Evolutionary conservation across 64 coral and sea anemone species (phyloP).

Genomic region (Pocillopora verrucosa): DNA sequence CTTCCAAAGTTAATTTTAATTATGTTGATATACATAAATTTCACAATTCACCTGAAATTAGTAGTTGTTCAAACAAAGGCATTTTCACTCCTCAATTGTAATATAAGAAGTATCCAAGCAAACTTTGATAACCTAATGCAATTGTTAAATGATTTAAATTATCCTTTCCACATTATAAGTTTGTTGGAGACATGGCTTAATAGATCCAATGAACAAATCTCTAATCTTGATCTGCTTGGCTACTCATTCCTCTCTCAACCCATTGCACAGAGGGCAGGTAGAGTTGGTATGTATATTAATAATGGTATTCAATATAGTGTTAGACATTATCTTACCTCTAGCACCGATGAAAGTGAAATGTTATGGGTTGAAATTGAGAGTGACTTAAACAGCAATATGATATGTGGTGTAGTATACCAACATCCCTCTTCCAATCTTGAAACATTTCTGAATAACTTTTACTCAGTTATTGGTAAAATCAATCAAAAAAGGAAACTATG

Average conservation of each 20-base stretch:
- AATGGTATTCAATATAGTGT: conserved; percentile 18
- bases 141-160: conserved; percentile 40
- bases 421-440: conserved; percentile 48
- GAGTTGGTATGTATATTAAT: conserved; percentile 47
- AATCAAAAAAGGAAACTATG: conserved; percentile 31
- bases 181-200: conserved; percentile 63
- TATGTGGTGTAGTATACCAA: conserved; percentile 44
- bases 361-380: conserved; percentile 49
- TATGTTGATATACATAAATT: conserved; percentile 19
- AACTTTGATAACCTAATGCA: conserved; percentile 46
- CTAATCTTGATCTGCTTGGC: conserved; percentile 30
- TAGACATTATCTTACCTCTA: conserved; percentile 4
- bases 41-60: conserved; percentile 6
- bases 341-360: conserved; percentile 35
- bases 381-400: conserved; percentile 10
- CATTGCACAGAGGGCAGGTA: conserved; percentile 13
- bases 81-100: conserved; percentile 58
- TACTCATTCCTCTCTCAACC: conserved; percentile 39
- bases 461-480: conserved; percentile 16
- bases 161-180: conserved; percentile 55
- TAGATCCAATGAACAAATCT: conserved; percentile 1
- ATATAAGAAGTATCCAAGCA: conserved; percentile 62
- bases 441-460: not conserved
- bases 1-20: conserved; percentile 15
- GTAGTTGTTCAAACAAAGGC: not conserved